These are phyloP conservation scores for Bombus turneri DNA, from an alignment of 1,140 invertebrate genomes.

Conservation along the genomic window DNA sequence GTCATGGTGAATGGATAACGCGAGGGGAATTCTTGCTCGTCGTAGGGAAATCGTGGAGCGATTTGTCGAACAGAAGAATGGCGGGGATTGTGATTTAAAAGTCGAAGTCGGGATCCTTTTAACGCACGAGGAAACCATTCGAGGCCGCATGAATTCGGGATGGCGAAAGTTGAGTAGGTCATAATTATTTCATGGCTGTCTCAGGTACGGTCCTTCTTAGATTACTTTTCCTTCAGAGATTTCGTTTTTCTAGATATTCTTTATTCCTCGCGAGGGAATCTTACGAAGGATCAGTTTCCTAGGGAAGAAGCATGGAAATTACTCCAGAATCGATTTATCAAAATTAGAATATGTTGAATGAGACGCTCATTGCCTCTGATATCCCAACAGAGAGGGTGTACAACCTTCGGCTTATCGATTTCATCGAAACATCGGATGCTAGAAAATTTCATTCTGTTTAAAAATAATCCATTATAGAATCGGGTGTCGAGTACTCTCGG, in stretches of 20 bases:
- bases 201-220: not conserved
- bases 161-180: not conserved
- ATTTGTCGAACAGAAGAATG: constrained; percentile 1
- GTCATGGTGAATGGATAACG: not conserved
- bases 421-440: not conserved
- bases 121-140: not conserved
- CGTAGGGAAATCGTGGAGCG: not conserved
- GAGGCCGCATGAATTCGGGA: not conserved
- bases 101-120: constrained; percentile 19
- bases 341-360: not conserved
- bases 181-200: constrained; percentile 30
- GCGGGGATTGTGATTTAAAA: constrained; percentile 17
- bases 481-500: too few species aligned
- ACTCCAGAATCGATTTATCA: not conserved
- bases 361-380: not conserved
- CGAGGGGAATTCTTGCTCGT: not conserved
- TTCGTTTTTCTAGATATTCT: not conserved
- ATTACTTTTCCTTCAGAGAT: not conserved
- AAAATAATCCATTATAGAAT: too few species aligned
- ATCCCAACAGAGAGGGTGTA: not conserved
- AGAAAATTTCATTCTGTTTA: too few species aligned
- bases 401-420: not conserved
- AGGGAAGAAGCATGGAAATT: not conserved
- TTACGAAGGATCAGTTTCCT: not conserved
- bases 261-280: not conserved